Percentiles rank a stretch among this genome's conserved stretches.
These are phyloP conservation scores for Percopsis omiscomaycus DNA, from an alignment of 2,797 vertebrate genomes.

Conservation along the genomic window DNA sequence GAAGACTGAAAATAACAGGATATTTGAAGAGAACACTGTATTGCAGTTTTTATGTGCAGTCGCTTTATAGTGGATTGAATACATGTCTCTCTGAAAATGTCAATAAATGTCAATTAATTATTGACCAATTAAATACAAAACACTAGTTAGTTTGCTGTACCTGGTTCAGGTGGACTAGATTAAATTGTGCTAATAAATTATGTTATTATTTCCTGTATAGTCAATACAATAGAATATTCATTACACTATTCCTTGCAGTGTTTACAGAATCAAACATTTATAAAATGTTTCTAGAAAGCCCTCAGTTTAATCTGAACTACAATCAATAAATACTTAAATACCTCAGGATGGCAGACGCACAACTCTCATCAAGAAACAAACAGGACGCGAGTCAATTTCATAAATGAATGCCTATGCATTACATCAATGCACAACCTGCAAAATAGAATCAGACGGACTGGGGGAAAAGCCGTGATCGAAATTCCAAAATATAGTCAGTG, in stretches of 20 bases:
- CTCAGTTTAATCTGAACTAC: neutral
- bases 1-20: neutral
- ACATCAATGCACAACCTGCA: neutral
- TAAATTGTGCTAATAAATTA: no score
- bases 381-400: neutral
- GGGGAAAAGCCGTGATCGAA: no score
- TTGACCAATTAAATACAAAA: no score
- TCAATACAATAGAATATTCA: no score
- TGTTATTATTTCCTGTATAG: no score
- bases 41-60: constrained; percentile 1
- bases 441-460: no score
- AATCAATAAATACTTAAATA: neutral
- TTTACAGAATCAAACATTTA: no score
- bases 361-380: neutral
- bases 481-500: no score
- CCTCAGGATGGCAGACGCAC: neutral
- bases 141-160: no score
- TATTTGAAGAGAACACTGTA: constrained; percentile 9
- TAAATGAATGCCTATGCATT: neutral
- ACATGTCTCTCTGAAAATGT: constrained; percentile 18
- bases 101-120: neutral
- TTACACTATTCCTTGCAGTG: no score
- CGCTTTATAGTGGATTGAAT: neutral
- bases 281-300: neutral
- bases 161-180: no score